phyloP scores from a whole-genome alignment of 2,888 invertebrate species.

The Unio delphinus region DNA sequence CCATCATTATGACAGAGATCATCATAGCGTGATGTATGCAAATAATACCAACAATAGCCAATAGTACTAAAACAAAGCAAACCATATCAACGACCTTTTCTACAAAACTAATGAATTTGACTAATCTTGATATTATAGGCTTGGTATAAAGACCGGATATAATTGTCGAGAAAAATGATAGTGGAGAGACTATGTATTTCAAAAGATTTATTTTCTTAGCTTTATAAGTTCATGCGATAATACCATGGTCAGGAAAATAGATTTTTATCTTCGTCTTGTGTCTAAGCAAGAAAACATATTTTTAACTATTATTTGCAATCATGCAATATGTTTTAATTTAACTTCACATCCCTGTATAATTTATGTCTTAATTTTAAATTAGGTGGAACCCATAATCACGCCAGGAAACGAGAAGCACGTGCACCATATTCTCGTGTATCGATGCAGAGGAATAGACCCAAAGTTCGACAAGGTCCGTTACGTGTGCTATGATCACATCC shows the following conservation, averaged over 20 bases:
- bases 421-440: conserved; percentile 90
- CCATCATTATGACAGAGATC: too few species aligned
- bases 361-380: conserved; percentile 24
- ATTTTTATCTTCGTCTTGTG: background rate
- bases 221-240: too few species aligned
- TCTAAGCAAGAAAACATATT: too few species aligned
- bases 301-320: background rate
- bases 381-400: conserved; percentile 81
- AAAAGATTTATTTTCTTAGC: background rate
- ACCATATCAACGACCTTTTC: too few species aligned
- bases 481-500: conserved; percentile 18
- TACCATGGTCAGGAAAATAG: too few species aligned
- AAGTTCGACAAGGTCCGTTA: conserved; percentile 11
- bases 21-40: too few species aligned
- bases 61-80: too few species aligned
- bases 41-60: too few species aligned
- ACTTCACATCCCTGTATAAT: too few species aligned
- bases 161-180: background rate
- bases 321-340: conserved; percentile 6
- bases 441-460: conserved; percentile 74
- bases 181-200: too few species aligned
- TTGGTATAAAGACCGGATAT: background rate
- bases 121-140: too few species aligned
- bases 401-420: conserved; percentile 78
- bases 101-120: too few species aligned